phyloP scores from a whole-genome alignment of 2,888 invertebrate genomes.

The Erynnis tages region DNA sequence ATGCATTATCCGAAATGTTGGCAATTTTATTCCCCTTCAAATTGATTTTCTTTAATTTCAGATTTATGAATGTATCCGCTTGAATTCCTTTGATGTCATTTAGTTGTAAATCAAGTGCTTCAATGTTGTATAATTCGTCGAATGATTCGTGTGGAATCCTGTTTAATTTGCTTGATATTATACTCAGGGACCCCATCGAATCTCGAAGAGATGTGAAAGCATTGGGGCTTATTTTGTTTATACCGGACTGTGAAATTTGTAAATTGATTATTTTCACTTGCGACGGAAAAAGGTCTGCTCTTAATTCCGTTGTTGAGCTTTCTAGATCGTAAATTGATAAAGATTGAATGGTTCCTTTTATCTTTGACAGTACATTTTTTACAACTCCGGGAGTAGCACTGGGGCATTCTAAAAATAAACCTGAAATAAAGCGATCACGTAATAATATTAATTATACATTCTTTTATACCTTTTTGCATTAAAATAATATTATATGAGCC shows the following conservation, averaged over 20 bases:
- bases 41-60: slow-evolving; percentile 90
- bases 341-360: slow-evolving; percentile 88
- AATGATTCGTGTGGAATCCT: slow-evolving; percentile 90
- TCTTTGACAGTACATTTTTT: slow-evolving; percentile 86
- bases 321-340: slow-evolving; percentile 94
- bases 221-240: slow-evolving; percentile 86
- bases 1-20: slow-evolving; percentile 91
- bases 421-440: slow-evolving; percentile 52
- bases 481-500: too few species aligned
- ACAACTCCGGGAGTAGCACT: slow-evolving; percentile 89
- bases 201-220: slow-evolving; percentile 85
- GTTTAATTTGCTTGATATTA: slow-evolving; percentile 87
- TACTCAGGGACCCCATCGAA: slow-evolving; percentile 87
- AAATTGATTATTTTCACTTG: slow-evolving; percentile 86
- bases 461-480: too few species aligned
- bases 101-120: slow-evolving; percentile 90
- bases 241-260: slow-evolving; percentile 88
- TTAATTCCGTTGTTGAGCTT: slow-evolving; percentile 88
- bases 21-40: slow-evolving; percentile 92
- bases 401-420: slow-evolving; percentile 93
- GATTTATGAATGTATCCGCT: slow-evolving; percentile 91
- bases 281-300: slow-evolving; percentile 88
- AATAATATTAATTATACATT: not conserved
- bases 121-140: slow-evolving; percentile 85
- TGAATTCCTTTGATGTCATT: slow-evolving; percentile 92